Evolutionary conservation across 2,888 invertebrate genomes (phyloP), one percentile per base, ranked within the genome.

Genomic region (Clivina fossor): DNA sequence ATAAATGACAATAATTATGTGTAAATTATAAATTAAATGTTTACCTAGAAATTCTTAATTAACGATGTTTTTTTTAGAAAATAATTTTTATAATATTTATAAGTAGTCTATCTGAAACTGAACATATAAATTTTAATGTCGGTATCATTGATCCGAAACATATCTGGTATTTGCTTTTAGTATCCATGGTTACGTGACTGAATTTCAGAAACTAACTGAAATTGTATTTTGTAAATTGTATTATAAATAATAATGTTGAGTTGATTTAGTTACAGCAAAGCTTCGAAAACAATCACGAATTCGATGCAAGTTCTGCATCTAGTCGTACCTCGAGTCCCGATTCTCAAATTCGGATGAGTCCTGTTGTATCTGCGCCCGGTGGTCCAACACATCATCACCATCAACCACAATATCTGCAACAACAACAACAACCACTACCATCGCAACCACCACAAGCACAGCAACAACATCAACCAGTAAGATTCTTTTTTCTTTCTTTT

Each of bases 241-340:
- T 22, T 24, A 44, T 24, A n/a, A 9, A 26, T 11, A 9, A 32
- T 19, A 28, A 28, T 46, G 9, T 8, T 26, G 26, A 7, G 8
- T 26, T n/a, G n/a, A n/a, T 33, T 13, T 24, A 43, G 43, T 22
- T 43, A 24, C 30, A 30, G 8, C 48, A 38, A 60, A n/a, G 38
- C 51, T 62, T 60, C 35, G 57, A 71, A 69, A 74, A 73, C 59
- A 68, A 64, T 38, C 71, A 68, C 32, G 75, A 75, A 50, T 64
- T 68, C 59, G 74, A 69, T 64, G 73, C 74, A 54, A 74, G 78
- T 64, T 78, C 80, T 22, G 76, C 79, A 50, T 79, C 80, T 37
- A 80, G 80, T 61, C 70, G 80, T 65, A 76, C 79, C 54, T 74
- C 81, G 59, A 77, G 81, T 65, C 76, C 80, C 9, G 79, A 80